Evolutionary conservation across 2,113 vertebrate species (phyloP).

Genomic region (Hipposideros armiger): DNA sequence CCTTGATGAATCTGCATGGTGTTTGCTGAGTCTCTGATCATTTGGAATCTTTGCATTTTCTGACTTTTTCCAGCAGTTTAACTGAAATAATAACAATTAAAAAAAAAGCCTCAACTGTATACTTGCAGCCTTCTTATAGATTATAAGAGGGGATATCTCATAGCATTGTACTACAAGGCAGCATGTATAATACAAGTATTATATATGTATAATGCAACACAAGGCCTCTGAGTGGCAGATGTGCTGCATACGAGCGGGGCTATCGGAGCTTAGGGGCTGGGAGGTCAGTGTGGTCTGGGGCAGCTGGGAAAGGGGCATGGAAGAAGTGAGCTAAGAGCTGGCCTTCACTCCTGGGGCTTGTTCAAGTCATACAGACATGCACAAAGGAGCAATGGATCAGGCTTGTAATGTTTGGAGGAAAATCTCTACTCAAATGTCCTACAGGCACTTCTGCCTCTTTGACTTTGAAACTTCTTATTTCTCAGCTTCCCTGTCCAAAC

Average conservation of each 20-base stretch:
- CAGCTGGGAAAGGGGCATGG: not conserved
- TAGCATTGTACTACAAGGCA: not conserved
- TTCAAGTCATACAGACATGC: not conserved
- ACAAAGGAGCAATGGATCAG: not conserved
- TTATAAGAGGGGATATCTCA: not conserved
- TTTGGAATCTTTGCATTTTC: not conserved
- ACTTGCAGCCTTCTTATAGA: not conserved
- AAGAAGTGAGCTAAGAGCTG: not conserved
- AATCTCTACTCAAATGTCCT: not conserved
- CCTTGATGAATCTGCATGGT: not conserved
- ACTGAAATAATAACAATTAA: not conserved
- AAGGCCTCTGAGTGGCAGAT: not conserved
- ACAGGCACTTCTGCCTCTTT: not conserved
- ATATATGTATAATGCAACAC: too few species aligned
- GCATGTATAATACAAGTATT: not conserved
- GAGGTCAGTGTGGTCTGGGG: not conserved
- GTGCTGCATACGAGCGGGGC: not conserved
- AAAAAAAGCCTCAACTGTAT: not conserved
- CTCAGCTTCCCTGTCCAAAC: not conserved
- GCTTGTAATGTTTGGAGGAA: not conserved
- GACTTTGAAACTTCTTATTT: not conserved
- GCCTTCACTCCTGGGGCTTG: not conserved
- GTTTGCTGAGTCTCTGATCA: not conserved
- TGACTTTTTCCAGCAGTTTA: not conserved
- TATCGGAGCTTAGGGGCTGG: not conserved